phyloP scores from a whole-genome alignment of 92 coral and sea anemone genomes.

The Paramuricea clavata region DNA sequence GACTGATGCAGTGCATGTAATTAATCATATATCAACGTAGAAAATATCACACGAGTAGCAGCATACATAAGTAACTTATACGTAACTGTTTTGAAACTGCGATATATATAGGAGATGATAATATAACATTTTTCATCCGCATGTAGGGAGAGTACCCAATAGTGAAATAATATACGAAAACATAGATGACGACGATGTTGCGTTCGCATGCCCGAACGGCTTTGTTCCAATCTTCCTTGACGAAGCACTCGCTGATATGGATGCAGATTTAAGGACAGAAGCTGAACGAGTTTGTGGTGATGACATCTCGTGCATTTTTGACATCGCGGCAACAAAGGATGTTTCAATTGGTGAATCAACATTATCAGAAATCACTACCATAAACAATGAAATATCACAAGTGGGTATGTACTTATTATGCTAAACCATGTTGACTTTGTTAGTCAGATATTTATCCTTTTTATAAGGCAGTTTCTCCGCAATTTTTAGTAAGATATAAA shows the following conservation, averaged over 20 bases:
- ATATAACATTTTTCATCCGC: not conserved
- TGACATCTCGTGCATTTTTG: constrained; percentile 69
- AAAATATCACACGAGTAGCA: too few relatives aligned
- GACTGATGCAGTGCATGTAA: not conserved
- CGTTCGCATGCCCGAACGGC: constrained; percentile 2
- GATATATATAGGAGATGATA: too few relatives aligned
- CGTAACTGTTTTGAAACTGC: too few relatives aligned
- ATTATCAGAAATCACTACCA: constrained; percentile 35
- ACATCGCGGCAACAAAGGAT: constrained; percentile 70
- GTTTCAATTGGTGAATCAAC: constrained; percentile 71
- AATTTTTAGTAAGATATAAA: not conserved
- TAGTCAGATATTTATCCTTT: not conserved
- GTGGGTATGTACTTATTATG: constrained; percentile 59
- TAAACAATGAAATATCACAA: constrained; percentile 64
- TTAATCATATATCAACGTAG: not conserved
- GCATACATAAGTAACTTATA: too few relatives aligned
- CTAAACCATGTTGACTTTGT: too few relatives aligned
- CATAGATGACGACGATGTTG: constrained; percentile 9
- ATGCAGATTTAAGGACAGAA: constrained; percentile 27
- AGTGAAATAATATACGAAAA: constrained; percentile 47
- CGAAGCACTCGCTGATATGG: constrained; percentile 37
- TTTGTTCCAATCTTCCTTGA: constrained; percentile 72
- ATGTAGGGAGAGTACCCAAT: constrained; percentile 62
- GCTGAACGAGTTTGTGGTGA: constrained; percentile 53
- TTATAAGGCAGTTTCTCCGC: too few relatives aligned